A percentile compares a stretch with the other conserved stretches of the same genome.
These are phyloP conservation scores for Clostera curtula DNA, from an alignment of 2,888 invertebrate genomes.

Conservation along the genomic window DNA sequence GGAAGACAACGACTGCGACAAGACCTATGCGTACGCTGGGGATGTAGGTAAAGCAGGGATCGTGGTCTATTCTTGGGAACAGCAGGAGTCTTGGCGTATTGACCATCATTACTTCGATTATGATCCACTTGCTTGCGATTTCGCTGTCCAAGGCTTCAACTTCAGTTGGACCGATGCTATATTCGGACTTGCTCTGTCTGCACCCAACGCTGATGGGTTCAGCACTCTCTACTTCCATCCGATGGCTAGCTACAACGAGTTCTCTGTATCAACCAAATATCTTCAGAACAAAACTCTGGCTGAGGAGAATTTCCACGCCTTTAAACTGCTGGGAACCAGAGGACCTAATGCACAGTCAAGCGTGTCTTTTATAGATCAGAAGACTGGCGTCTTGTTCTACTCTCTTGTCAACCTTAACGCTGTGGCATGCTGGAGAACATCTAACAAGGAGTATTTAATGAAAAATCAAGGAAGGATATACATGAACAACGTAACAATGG, in stretches of 20 bases:
- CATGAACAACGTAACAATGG: slow-evolving; percentile 81
- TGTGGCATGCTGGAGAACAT: slow-evolving; percentile 85
- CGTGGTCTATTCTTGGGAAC: slow-evolving; percentile 84
- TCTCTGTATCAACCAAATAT: slow-evolving; percentile 81
- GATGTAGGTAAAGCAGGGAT: slow-evolving; percentile 81
- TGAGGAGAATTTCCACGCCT: slow-evolving; percentile 76
- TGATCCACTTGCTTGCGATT: slow-evolving; percentile 82
- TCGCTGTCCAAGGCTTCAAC: slow-evolving; percentile 79
- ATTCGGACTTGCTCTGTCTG: slow-evolving; percentile 82
- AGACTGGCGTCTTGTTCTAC: slow-evolving; percentile 83
- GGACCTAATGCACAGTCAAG: slow-evolving; percentile 84
- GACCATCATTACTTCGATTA: slow-evolving; percentile 81
- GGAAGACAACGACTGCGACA: slow-evolving; percentile 82
- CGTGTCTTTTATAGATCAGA: slow-evolving; percentile 81
- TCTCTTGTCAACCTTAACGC: slow-evolving; percentile 84
- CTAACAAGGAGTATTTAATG: slow-evolving; percentile 78
- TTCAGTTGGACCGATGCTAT: slow-evolving; percentile 87
- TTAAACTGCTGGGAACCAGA: slow-evolving; percentile 79
- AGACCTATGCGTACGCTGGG: slow-evolving; percentile 82
- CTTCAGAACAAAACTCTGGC: slow-evolving; percentile 76
- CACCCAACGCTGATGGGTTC: slow-evolving; percentile 77
- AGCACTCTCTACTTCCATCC: slow-evolving; percentile 88
- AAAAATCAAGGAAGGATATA: slow-evolving; percentile 83
- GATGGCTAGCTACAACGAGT: slow-evolving; percentile 84
- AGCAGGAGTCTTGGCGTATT: slow-evolving; percentile 83